Evolutionary conservation across 1,140 invertebrate genomes (phyloP), one percentile per base, ranked within the genome.

Genomic region (Archivesica marissinica): DNA sequence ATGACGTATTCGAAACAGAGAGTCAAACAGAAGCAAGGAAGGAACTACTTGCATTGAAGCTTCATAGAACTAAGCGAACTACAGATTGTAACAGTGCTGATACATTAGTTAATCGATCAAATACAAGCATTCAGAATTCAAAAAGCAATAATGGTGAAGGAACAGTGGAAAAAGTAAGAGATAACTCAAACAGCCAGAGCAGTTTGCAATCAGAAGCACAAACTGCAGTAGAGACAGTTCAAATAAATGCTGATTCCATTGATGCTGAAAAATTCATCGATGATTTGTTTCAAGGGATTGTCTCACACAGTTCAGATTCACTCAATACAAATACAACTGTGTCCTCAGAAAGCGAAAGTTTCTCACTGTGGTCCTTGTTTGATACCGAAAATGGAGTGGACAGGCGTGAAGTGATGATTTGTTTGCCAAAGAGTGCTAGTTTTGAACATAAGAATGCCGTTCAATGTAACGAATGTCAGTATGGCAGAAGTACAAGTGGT

Each of bases 1-100:
- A 79, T 79, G 77, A 79, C 7, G 77, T 79, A 23, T 79, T 79
- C 68, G 77, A 79, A 47, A 33, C 59, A 3, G 77, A 79, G 23
- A 56, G 52, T 28, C 35, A 54, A 20, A 64, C 59, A 7, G 59
- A 64, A 3, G 59, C 59, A n/a, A 64, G 59, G 15, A 64, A 35
- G 30, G 59, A 64, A 17, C 20, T 64, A 20, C 59, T 33, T 17
- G 20, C n/a, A 33, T 64, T 64, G 15, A 25, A 30, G 0, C 38
- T 64, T 13, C 59, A 64, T 35, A 33, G 59, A 6, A 28, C 59
- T 9, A 64, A 35, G n/a, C 30, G 20, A 35, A 64, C 11, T 0
- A 35, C 59, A 35, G n/a, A 64, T 64, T 15, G 33, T 35, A 9
- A n/a, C 4, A 20, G 2, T 28, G 30, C 33, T 1, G 25, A 35